Percentiles rank a stretch among this genome's conserved stretches.
These are phyloP conservation scores for Isurus oxyrinchus DNA, from an alignment of 2,113 vertebrate genomes.

Conservation along the genomic window DNA sequence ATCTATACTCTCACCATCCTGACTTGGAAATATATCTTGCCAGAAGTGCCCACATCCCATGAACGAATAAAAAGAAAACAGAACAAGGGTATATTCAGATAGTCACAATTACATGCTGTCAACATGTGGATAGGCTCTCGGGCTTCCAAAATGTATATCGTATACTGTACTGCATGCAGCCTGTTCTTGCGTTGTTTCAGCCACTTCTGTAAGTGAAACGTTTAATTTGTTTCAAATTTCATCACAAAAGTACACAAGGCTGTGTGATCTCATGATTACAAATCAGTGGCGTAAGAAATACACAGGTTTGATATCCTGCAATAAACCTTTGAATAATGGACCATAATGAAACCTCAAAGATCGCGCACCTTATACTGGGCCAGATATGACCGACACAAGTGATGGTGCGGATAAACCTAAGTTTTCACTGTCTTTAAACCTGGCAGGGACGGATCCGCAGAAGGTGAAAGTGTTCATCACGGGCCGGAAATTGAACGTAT, in stretches of 20 bases:
- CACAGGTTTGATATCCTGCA: not conserved
- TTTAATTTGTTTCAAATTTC: not conserved
- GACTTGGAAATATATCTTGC: too few species aligned
- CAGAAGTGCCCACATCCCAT: too few species aligned
- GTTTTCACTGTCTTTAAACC: not conserved
- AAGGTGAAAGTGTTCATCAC: not conserved
- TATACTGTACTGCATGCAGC: not conserved
- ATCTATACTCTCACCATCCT: too few species aligned
- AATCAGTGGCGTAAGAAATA: not conserved
- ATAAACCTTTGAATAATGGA: not conserved
- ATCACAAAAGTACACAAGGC: not conserved
- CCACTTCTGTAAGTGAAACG: not conserved
- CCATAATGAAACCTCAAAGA: not conserved
- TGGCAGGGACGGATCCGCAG: not conserved
- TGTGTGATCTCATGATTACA: conserved; percentile 25
- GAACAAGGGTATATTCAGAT: not conserved
- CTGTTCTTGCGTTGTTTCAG: not conserved
- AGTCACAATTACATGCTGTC: not conserved
- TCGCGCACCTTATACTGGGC: not conserved
- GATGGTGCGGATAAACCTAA: too few species aligned
- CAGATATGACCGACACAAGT: not conserved
- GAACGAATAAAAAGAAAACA: not conserved
- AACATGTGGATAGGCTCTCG: not conserved
- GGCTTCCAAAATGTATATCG: not conserved
- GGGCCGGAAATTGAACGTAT: not conserved